phyloP scores from a whole-genome alignment of 2,888 invertebrate species.

The Dynastes grantii region DNA sequence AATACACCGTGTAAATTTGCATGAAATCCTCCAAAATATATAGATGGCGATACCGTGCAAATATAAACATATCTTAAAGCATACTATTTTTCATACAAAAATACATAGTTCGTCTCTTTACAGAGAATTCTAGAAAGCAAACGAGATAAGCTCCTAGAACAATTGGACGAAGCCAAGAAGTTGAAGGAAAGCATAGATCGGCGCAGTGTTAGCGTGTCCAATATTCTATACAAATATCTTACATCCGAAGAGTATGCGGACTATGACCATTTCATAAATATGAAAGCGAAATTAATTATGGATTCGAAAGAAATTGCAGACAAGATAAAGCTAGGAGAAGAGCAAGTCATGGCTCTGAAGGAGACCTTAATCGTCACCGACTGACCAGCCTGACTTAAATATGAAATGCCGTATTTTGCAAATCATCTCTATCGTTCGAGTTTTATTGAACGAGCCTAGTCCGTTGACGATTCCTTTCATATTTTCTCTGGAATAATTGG shows the following conservation, averaged over 20 bases:
- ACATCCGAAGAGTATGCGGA: slow-evolving; percentile 83
- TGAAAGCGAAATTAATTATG: slow-evolving; percentile 89
- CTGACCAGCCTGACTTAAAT: slow-evolving; percentile 56
- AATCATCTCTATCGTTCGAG: slow-evolving; percentile 62
- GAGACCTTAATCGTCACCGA: slow-evolving; percentile 72
- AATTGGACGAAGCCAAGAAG: slow-evolving; percentile 87
- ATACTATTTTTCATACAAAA: no score
- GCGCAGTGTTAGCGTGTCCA: slow-evolving; percentile 81
- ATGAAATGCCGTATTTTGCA: slow-evolving; percentile 26
- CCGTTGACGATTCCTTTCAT: slow-evolving; percentile 64
- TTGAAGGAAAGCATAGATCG: slow-evolving; percentile 87
- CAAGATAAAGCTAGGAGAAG: slow-evolving; percentile 86
- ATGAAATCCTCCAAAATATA: no score
- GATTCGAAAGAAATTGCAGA: slow-evolving; percentile 87
- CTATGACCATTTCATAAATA: slow-evolving; percentile 88
- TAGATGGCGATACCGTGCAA: no score
- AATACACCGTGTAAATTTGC: no score
- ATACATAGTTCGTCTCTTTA: background rate
- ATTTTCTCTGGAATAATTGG: slow-evolving; percentile 52
- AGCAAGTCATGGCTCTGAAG: slow-evolving; percentile 82
- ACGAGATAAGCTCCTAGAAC: slow-evolving; percentile 82
- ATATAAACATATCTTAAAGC: no score
- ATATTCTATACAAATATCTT: slow-evolving; percentile 81
- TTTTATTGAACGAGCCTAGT: slow-evolving; percentile 68
- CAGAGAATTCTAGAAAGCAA: slow-evolving; percentile 82